These are phyloP conservation scores for Bibio marci DNA, from an alignment of 2,888 invertebrate genomes.

Conservation along the genomic window DNA sequence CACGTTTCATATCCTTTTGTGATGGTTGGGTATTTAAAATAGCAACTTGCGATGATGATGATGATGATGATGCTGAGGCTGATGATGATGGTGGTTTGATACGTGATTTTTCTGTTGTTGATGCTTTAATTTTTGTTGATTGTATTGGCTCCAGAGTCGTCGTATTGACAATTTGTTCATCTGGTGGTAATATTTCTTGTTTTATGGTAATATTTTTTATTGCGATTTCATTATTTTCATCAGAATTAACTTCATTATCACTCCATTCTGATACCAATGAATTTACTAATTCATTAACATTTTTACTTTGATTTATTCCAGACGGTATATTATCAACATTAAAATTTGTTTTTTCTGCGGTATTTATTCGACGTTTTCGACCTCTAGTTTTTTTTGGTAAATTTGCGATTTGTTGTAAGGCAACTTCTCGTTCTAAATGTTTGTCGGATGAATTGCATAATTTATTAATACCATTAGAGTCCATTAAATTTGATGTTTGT, in stretches of 20 bases:
- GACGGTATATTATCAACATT: too few species aligned
- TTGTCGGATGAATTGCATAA: constrained; percentile 3
- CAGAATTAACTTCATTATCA: constrained; percentile 19
- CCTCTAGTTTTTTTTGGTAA: constrained; percentile 7
- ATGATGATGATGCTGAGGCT: constrained; percentile 5
- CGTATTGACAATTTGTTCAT: neutral
- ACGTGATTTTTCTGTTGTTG: neutral
- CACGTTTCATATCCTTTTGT: constrained; percentile 27
- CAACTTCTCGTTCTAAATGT: constrained; percentile 23
- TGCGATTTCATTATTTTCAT: constrained; percentile 1
- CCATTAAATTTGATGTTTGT: neutral
- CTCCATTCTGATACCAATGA: constrained; percentile 26
- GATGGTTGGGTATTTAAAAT: constrained; percentile 11
- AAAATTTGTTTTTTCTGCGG: neutral
- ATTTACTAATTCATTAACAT: constrained; percentile 19
- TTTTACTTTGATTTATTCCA: neutral
- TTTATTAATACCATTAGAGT: neutral
- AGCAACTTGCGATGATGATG: constrained; percentile 8
- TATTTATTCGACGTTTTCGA: constrained; percentile 9
- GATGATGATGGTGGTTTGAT: neutral
- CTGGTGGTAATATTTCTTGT: neutral
- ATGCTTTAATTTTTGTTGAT: constrained; percentile 4
- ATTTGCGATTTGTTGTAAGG: constrained; percentile 21
- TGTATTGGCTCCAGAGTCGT: constrained; percentile 2
- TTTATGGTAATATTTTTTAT: neutral